A percentile compares a stretch with the other conserved stretches of the same genome.
Conservation (phyloP, 64 coral and sea anemone species). For the Astreopora myriophthalma region DNA sequence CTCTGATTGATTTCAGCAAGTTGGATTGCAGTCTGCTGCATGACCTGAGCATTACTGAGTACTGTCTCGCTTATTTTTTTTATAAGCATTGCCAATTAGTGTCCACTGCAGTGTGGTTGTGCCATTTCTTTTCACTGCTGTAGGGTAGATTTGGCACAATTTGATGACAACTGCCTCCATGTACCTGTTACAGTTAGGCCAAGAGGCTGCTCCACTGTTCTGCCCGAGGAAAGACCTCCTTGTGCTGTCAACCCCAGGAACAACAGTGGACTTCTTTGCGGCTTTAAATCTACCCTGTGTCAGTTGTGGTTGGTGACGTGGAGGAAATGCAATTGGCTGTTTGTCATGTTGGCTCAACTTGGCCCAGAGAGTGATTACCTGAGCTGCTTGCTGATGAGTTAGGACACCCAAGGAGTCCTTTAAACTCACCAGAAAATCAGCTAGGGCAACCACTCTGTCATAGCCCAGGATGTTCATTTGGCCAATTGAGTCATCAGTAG, state of each 20-base stretch:
- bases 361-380: background rate
- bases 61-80: slow-evolving; percentile 23
- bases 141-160: slow-evolving; percentile 12
- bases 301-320: background rate
- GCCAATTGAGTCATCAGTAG: background rate
- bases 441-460: slow-evolving; percentile 5
- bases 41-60: too few species aligned
- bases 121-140: background rate
- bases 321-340: background rate
- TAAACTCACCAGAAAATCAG: background rate
- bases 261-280: slow-evolving; percentile 14
- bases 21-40: slow-evolving; percentile 29
- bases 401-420: background rate
- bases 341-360: background rate
- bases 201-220: slow-evolving; percentile 54
- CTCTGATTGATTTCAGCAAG: slow-evolving; percentile 59
- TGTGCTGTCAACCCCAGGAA: slow-evolving; percentile 25
- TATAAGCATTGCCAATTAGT: background rate
- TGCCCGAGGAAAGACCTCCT: slow-evolving; percentile 52
- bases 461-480: background rate
- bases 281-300: background rate
- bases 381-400: too few species aligned
- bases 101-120: background rate
- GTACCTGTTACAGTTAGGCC: slow-evolving; percentile 60
- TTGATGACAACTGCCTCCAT: slow-evolving; percentile 38